Evolutionary conservation across 2,113 vertebrate genomes (phyloP), one percentile per base, ranked within the genome.

Genomic region (Engraulis encrasicolus): DNA sequence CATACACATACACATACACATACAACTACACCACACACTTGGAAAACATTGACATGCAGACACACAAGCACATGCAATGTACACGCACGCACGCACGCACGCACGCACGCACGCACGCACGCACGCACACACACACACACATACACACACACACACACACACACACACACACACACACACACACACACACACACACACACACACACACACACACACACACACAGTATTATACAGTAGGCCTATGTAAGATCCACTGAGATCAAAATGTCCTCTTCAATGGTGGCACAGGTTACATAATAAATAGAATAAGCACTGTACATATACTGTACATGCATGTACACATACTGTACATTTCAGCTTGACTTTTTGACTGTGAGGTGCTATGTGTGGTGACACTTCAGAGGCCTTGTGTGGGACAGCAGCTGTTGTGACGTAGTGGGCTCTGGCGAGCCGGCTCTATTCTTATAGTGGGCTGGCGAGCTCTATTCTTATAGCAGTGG

Each of bases 351-450:
- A n/a, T n/a, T 74, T 5, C 18, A 77, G n/a, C 23, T 38, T 79
- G n/a, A 77, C 61, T 74, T 18, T 50, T 34, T 81, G 19, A 58
- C 50, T 58, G 31, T 74, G 66, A 74, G 66, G 66, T 74, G 66
- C 31, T 74, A 74, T 34, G 66, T 31, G 66, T 31, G 34, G 66
- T 74, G 66, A 74, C 66, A 74, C 31, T 34, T 14, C 34, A 17
- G 66, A 74, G 66, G 34, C 66, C 27, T 15, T 36, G 66, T 74
- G 66, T 31, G 34, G 66, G 84, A 85, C 88, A 82, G 90, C 92
- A 94, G 94, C 84, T 97, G 96, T 97, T 96, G 92, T 94, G 96
- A 96, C 96, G 97, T 95, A 96, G 86, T 89, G 93, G n/a, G n/a
- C n/a, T n/a, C n/a, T n/a, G n/a, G n/a, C n/a, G n/a, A n/a, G n/a